Evolutionary conservation across 2,888 invertebrate species (phyloP).

Genomic region (Ctena decussata): DNA sequence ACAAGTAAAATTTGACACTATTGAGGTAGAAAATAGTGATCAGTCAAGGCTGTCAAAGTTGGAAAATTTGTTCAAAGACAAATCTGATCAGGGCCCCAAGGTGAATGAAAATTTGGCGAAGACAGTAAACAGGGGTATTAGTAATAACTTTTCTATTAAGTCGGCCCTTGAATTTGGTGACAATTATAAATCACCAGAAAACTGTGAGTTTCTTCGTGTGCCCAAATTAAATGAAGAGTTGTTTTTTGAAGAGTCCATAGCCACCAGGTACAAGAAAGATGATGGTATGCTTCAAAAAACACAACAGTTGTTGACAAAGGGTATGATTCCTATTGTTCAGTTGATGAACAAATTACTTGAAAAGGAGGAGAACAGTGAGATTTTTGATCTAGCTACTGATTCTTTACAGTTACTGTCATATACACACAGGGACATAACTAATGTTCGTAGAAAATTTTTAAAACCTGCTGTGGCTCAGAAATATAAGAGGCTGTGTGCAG

Average conservation of each 20-base stretch:
- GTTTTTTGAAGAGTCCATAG: neutral
- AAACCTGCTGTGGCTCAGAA: constrained; percentile 17
- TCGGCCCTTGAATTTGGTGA: neutral
- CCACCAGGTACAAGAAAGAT: neutral
- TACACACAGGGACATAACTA: constrained; percentile 22
- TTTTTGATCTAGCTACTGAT: constrained; percentile 16
- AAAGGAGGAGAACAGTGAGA: neutral
- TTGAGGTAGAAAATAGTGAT: neutral
- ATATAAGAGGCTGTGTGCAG: constrained; percentile 8
- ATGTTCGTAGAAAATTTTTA: neutral
- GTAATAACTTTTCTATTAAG: neutral
- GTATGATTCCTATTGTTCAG: constrained; percentile 1
- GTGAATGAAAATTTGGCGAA: neutral
- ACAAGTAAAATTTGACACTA: neutral
- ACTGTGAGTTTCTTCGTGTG: neutral
- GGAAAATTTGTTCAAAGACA: neutral
- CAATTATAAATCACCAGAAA: constrained; percentile 10
- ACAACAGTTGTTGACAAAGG: neutral
- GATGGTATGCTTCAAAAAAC: neutral
- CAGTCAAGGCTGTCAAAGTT: neutral
- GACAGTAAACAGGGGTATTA: too few relatives aligned
- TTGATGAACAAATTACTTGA: neutral
- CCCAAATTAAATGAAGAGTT: constrained; percentile 16
- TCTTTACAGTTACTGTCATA: constrained; percentile 7
- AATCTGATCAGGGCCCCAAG: neutral